Evolutionary conservation across 2,797 vertebrate species (phyloP), one percentile per base, ranked within the genome.

Genomic region (Eurystomus glaucurus): DNA sequence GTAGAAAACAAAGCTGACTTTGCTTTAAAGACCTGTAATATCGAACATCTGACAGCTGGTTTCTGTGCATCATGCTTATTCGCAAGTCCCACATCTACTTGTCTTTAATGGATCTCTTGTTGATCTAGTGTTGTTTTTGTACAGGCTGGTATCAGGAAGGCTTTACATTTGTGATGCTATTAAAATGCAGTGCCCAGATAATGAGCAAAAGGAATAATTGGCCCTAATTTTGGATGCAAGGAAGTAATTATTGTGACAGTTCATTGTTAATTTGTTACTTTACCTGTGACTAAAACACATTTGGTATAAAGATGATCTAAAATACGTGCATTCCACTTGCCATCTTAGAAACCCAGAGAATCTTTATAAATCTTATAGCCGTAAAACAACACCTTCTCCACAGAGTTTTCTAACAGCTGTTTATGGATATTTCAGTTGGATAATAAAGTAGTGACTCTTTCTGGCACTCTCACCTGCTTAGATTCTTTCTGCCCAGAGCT

Each of bases 381-480:
- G 61, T 69, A 54, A 86, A 95, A 35, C 31, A 72, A 12, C 82
- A 74, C 78, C 74, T 90, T 93, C 45, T 50, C 77, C 13, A 3
- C 31, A 74, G 82, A 88, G 46, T 87, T 93, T 88, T 79, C 54
- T 58, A 93, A 87, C 71, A 92, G 69, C 64, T 94, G 70, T 91
- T 95, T 91, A 82, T 51, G 74, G 78, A 69, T 96, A 62, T 92
- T 94, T 90, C 66, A 80, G 74, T 52, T 74, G 74, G 78, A 54
- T 96, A 91, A 94, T 86, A 66, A 61, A 80, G 71, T 72, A 87
- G 82, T 76, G 83, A 33, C 75, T 95, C 74, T 88, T 96, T 79
- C 77, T 90, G 93, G 71, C 55, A 60, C 58, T 85, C 52, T 85
- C 85, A 91, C 93, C 94, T 97, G 90, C 93, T 97, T 87, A 29